Conservation (phyloP, 2,888 invertebrate species). For the Agrotis exclamationis region DNA sequence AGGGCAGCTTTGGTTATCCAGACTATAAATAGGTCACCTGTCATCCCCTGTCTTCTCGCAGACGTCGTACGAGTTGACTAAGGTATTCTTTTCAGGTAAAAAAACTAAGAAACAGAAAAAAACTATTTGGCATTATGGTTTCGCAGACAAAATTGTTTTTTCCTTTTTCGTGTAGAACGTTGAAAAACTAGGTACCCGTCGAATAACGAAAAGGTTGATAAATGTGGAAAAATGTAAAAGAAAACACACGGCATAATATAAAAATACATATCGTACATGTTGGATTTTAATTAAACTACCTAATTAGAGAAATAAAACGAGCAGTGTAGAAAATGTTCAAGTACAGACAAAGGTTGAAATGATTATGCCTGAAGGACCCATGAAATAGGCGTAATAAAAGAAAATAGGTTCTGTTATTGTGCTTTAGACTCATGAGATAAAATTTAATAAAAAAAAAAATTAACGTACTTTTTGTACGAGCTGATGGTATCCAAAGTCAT, state of each 20-base stretch:
- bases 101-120: background rate
- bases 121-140: background rate
- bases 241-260: too few species aligned
- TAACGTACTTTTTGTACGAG: too few species aligned
- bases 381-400: constrained; percentile 8
- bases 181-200: background rate
- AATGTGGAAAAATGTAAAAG: too few species aligned
- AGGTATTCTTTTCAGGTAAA: constrained; percentile 21
- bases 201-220: background rate
- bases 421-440: background rate
- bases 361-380: background rate
- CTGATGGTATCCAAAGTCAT: too few species aligned
- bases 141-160: background rate
- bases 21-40: constrained; percentile 28
- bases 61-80: constrained; percentile 1
- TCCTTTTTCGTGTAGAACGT: background rate
- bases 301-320: constrained; percentile 6
- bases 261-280: background rate
- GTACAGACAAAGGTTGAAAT: constrained; percentile 1
- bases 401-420: constrained; percentile 10
- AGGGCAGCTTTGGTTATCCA: constrained; percentile 4
- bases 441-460: constrained; percentile 3
- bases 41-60: constrained; percentile 27
- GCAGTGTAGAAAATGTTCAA: constrained; percentile 3
- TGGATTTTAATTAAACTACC: constrained; percentile 19